Conservation (phyloP, 2,888 invertebrate genomes). For the Syrista parreyssii region DNA sequence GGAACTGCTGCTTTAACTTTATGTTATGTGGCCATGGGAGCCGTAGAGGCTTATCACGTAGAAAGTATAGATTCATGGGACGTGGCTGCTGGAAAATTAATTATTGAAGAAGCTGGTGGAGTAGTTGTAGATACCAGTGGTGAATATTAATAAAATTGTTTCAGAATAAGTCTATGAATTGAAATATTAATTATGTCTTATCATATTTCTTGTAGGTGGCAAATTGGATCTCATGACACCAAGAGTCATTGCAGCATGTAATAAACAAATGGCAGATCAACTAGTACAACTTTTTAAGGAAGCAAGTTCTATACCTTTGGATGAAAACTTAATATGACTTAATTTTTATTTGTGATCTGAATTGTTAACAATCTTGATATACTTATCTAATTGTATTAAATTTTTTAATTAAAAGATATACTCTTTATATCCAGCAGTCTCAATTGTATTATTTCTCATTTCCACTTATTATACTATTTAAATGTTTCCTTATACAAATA, state of each 20-base stretch:
- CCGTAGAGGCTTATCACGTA: slow-evolving; percentile 77
- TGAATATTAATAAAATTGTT: slow-evolving; percentile 31
- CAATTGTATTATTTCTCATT: background rate
- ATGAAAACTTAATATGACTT: slow-evolving; percentile 34
- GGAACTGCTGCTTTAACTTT: slow-evolving; percentile 81
- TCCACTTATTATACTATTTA: background rate
- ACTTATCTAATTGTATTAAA: background rate
- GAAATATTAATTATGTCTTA: background rate
- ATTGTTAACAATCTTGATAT: background rate
- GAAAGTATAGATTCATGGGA: slow-evolving; percentile 84
- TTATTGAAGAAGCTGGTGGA: slow-evolving; percentile 84
- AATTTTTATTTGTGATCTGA: background rate
- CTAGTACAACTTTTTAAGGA: slow-evolving; percentile 67
- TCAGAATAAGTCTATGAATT: slow-evolving; percentile 30
- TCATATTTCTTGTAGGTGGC: slow-evolving; percentile 53
- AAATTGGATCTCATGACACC: slow-evolving; percentile 72
- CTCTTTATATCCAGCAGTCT: background rate
- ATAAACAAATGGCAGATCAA: slow-evolving; percentile 67
- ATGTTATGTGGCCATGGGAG: slow-evolving; percentile 79
- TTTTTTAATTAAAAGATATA: no score
- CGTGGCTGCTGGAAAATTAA: slow-evolving; percentile 78
- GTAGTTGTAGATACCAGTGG: slow-evolving; percentile 74
- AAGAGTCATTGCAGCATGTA: slow-evolving; percentile 69
- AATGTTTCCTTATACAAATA: background rate
- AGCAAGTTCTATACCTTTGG: slow-evolving; percentile 57